These are phyloP conservation scores for Lithophane ornitopus DNA, from an alignment of 2,888 invertebrate genomes.

Conservation along the genomic window DNA sequence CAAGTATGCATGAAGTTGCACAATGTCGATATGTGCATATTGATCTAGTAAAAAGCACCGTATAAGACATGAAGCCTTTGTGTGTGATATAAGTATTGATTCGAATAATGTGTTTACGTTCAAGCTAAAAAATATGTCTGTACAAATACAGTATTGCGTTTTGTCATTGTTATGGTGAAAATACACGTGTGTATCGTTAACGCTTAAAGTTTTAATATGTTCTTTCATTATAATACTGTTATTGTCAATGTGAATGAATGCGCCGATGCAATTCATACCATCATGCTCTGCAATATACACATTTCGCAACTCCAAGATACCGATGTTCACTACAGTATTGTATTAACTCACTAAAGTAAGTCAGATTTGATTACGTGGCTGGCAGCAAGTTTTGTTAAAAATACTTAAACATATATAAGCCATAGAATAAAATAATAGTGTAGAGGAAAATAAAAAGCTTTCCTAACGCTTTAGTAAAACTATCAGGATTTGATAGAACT, in stretches of 20 bases:
- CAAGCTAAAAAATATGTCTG: constrained; percentile 67
- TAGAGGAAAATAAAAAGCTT: constrained; percentile 55
- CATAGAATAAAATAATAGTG: constrained; percentile 53
- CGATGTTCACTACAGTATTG: constrained; percentile 60
- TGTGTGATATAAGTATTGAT: constrained; percentile 75
- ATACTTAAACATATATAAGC: constrained; percentile 33
- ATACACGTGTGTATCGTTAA: constrained; percentile 74
- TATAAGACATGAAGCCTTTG: constrained; percentile 79
- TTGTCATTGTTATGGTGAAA: constrained; percentile 72
- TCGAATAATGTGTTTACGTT: constrained; percentile 65
- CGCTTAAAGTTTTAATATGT: constrained; percentile 72
- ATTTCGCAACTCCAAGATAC: constrained; percentile 57
- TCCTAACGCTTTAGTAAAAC: constrained; percentile 60
- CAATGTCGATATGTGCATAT: constrained; percentile 84
- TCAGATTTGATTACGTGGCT: constrained; percentile 55
- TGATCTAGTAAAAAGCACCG: constrained; percentile 82
- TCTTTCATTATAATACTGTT: constrained; percentile 65
- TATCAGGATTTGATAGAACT: constrained; percentile 36
- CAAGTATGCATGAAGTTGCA: constrained; percentile 87
- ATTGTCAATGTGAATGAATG: constrained; percentile 75
- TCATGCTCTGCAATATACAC: constrained; percentile 63
- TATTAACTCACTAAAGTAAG: constrained; percentile 57
- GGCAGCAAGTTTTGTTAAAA: constrained; percentile 35
- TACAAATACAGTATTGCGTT: constrained; percentile 66
- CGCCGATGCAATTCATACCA: constrained; percentile 70